A percentile compares a stretch with the other conserved stretches of the same genome.
phyloP scores from a whole-genome alignment of 2,888 invertebrate genomes.

The Timema cristinae region DNA sequence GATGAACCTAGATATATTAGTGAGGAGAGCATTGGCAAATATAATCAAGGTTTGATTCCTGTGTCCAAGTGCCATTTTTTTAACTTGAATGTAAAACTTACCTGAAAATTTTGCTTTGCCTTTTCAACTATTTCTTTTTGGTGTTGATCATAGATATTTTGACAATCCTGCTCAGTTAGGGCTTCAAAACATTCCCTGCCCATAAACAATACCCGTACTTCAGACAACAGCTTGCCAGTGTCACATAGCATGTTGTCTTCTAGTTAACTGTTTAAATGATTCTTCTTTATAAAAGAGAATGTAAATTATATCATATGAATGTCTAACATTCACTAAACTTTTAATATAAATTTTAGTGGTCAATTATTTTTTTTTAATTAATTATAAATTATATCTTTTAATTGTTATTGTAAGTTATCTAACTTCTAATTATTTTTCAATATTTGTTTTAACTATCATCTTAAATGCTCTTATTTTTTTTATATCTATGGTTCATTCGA shows the following conservation, averaged over 20 bases:
- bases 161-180: conserved; percentile 82
- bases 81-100: conserved; percentile 37
- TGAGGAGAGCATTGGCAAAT: neutral
- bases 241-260: conserved; percentile 71
- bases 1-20: too few relatives aligned
- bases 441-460: too few relatives aligned
- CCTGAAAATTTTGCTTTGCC: conserved; percentile 87
- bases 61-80: too few relatives aligned
- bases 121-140: conserved; percentile 85
- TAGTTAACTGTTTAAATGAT: conserved; percentile 81
- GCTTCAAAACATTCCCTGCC: conserved; percentile 93
- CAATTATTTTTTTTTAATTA: too few relatives aligned
- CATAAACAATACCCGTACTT: conserved; percentile 87
- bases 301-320: neutral
- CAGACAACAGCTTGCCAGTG: conserved; percentile 87
- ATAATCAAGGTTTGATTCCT: neutral
- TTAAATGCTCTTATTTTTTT: too few relatives aligned
- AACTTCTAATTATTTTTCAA: too few relatives aligned
- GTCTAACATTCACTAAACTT: neutral
- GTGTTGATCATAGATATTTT: conserved; percentile 89
- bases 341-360: too few relatives aligned
- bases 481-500: too few relatives aligned
- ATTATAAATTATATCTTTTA: too few relatives aligned
- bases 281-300: conserved; percentile 67
- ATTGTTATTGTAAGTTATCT: too few relatives aligned